Base-by-base conservation (phyloP, 2,888 invertebrate species). In the Zonitis immaculata region DNA sequence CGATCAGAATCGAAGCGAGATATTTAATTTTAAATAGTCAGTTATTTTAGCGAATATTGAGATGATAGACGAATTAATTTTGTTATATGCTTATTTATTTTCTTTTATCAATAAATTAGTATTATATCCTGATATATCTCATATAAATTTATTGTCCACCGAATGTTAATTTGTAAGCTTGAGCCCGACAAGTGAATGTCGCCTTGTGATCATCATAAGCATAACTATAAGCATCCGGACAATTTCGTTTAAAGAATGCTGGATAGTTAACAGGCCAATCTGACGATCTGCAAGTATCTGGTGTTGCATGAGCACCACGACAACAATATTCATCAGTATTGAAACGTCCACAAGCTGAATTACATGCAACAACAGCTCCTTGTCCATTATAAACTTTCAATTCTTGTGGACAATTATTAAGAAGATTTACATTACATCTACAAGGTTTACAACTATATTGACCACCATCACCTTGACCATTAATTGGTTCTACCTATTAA, bases 141-240 rank as follows among this genome's bases (percentile, higher is more conserved):
- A n/a, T n/a, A n/a, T n/a, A n/a, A n/a, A n/a, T n/a, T n/a, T n/a
- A n/a, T n/a, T n/a, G n/a, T 26, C 51, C 65, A 27, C 72, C 73
- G 61, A 75, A 72, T 2, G 64, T 67, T 28, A 74, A 57, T 20
- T 56, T 61, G 54, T 75, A 75, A 18, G 62, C 58, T 9, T 58
- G 47, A 16, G 73, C 69, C 16, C 57, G 55, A 48, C 80, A 80
- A 39, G 77, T 78, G 61, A 77, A 79, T 0, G 77, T 77, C 61
- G 77, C 78, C 47, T 76, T 74, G 28, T 68, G 61, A 58, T 80
- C 79, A 66, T 81, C 81, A 59, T 80, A 80, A 12, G 79, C 78
- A 59, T 80, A 80, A 52, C 77, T 77, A 68, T 80, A 80, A 8
- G 79, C 80, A 50, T 77, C 75, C 1, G 80, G 80, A 61, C 81